These are phyloP conservation scores for Bagarius yarrelli DNA, from an alignment of 2,113 vertebrate genomes.

Conservation along the genomic window DNA sequence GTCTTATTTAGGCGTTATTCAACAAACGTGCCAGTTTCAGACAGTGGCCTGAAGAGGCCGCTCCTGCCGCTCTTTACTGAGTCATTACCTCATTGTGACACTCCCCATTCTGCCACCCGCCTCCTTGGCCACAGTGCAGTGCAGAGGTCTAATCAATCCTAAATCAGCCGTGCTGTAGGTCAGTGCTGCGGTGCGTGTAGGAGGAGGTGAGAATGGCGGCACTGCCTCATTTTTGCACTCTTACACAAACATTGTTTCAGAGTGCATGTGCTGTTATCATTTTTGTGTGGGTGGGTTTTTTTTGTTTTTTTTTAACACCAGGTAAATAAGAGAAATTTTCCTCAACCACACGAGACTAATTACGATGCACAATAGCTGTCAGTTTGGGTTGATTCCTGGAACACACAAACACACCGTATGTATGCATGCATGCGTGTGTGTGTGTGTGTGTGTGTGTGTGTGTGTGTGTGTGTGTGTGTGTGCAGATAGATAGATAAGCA, in stretches of 20 bases:
- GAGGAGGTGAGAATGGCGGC: conserved; percentile 76
- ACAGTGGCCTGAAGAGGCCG: conserved; percentile 55
- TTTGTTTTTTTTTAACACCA: conserved; percentile 52
- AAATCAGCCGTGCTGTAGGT: conserved; percentile 72
- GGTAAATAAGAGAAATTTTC: conserved; percentile 73
- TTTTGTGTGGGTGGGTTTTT: conserved; percentile 72
- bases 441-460: too few species aligned
- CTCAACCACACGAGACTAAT: conserved; percentile 37
- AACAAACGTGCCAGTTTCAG: conserved; percentile 57
- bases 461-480: too few species aligned
- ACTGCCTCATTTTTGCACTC: conserved; percentile 73
- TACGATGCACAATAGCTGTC: conserved; percentile 13
- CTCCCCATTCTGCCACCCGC: conserved; percentile 49
- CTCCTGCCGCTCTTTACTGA: conserved; percentile 40
- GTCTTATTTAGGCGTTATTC: conserved; percentile 71
- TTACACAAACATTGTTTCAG: conserved; percentile 73
- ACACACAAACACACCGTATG: too few species aligned
- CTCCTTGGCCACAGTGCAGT: conserved; percentile 57
- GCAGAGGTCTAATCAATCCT: conserved; percentile 70
- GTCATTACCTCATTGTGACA: conserved; percentile 56
- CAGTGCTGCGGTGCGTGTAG: conserved; percentile 74
- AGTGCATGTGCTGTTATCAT: conserved; percentile 77
- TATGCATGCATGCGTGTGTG: too few species aligned
- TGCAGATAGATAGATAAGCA: too few species aligned
- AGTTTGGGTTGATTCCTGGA: conserved; percentile 32